phyloP scores from a whole-genome alignment of 2,888 invertebrate genomes.

The Balanococcus diminutus region DNA sequence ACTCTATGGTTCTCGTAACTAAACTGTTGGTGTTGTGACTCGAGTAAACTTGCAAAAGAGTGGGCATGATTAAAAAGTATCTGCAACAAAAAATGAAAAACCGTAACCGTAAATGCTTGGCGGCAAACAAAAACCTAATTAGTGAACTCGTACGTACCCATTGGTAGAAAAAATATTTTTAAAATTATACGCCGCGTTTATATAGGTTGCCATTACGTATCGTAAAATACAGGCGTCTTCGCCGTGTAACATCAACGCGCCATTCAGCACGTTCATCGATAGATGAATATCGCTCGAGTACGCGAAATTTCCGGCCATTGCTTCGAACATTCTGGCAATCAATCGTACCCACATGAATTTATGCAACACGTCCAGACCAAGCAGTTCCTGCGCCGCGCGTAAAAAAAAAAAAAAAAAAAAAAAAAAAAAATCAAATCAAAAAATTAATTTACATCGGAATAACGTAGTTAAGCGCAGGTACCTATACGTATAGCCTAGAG shows the following conservation, averaged over 20 bases:
- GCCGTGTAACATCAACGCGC: conserved; percentile 93
- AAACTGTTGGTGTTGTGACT: conserved; percentile 96
- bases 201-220: conserved; percentile 95
- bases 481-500: too few relatives aligned
- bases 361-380: conserved; percentile 93
- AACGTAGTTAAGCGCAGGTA: not conserved
- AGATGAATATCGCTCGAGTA: conserved; percentile 96
- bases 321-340: conserved; percentile 95
- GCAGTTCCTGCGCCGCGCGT: conserved; percentile 75
- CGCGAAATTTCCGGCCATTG: conserved; percentile 96
- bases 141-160: conserved; percentile 67
- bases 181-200: conserved; percentile 97
- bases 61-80: conserved; percentile 96
- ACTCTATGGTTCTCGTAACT: conserved; percentile 94
- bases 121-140: too few relatives aligned
- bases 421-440: too few relatives aligned
- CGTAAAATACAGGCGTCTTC: conserved; percentile 95
- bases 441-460: too few relatives aligned
- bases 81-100: conserved; percentile 65
- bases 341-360: conserved; percentile 99
- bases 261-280: conserved; percentile 96
- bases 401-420: not conserved
- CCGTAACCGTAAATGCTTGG: too few relatives aligned
- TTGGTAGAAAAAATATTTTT: conserved; percentile 98
- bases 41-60: conserved; percentile 93